Conservation (phyloP, 1,140 invertebrate species). For the Drosophila elegans region DNA sequence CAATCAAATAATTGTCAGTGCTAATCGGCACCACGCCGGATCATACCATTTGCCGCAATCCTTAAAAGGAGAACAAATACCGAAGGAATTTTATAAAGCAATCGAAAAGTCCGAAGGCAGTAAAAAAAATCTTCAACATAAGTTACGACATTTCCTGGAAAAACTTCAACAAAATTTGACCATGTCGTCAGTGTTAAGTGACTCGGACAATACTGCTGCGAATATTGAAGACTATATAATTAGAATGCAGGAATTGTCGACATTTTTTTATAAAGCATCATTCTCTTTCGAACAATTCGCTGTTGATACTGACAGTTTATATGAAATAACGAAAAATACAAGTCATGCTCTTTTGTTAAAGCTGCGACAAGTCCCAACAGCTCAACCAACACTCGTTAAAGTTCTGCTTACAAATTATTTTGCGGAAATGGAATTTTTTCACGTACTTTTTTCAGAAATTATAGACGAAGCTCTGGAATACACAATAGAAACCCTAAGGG, state of each 20-base stretch:
- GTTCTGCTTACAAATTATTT: conserved; percentile 70
- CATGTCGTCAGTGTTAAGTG: conserved; percentile 56
- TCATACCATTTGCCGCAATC: background rate
- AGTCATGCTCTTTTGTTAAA: conserved; percentile 63
- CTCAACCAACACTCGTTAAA: conserved; percentile 58
- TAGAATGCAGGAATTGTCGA: conserved; percentile 47
- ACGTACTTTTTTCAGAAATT: conserved; percentile 70
- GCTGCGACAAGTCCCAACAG: conserved; percentile 65
- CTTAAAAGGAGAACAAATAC: conserved; percentile 55
- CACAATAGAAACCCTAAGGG: conserved; percentile 47
- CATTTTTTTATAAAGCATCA: conserved; percentile 59
- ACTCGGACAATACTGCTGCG: conserved; percentile 8
- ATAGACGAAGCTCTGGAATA: conserved; percentile 71
- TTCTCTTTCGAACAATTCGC: conserved; percentile 41
- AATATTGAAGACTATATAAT: conserved; percentile 20
- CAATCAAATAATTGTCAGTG: background rate
- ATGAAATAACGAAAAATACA: conserved; percentile 59
- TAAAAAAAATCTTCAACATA: conserved; percentile 57
- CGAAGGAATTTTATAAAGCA: conserved; percentile 54
- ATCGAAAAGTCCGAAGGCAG: conserved; percentile 41
- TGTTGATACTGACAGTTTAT: conserved; percentile 47
- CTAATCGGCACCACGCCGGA: background rate
- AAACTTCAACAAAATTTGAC: conserved; percentile 72
- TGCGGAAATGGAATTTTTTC: conserved; percentile 79
- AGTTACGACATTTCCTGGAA: conserved; percentile 65